Evolutionary conservation across 1,140 invertebrate genomes (phyloP), one percentile per base, ranked within the genome.

Genomic region (Cotesia typhae): DNA sequence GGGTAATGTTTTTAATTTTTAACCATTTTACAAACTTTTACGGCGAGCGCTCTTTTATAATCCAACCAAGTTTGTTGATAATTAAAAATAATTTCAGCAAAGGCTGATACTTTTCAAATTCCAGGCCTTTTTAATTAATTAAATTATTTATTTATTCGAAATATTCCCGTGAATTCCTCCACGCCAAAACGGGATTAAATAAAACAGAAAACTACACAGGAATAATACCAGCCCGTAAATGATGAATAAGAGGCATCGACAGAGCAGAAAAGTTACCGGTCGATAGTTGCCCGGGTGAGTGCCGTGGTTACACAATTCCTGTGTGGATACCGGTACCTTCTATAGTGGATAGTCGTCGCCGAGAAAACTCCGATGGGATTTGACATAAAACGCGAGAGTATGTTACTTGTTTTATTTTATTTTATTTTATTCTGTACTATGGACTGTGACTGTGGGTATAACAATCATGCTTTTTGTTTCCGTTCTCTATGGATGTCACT

Each of bases 321-420:
- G 57, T 37, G 53, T 65, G 53, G 65, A 57, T 17, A 65, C 57
- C 57, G 28, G 28, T 28, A 28, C 28, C 28, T 28, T 28, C 28
- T 28, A 28, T 28, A 28, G 28, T 28, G 28, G 28, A 28, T 28
- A 37, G 38, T 20, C 63, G 14, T 72, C 71, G 77, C 59, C 55
- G 64, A 71, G 73, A 72, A 61, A 55, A 73, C 65, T 60, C 64
- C 71, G 69, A 70, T 66, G 75, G 74, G 76, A 77, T 67, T 72
- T 76, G 72, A 68, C 79, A 77, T 75, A 78, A 82, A 81, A 81
- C 76, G 67, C n/a, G 47, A 74, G 75, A 47, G 41, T 47, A 47
- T 47, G 41, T 77, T 79, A 79, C 77, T 80, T 79, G 28, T 81
- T 81, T 78, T 78, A 81, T 75, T 53, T 71, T 52, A 73, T 72